phyloP scores from a whole-genome alignment of 2,888 invertebrate species.

The Lithophane semibrunnea region DNA sequence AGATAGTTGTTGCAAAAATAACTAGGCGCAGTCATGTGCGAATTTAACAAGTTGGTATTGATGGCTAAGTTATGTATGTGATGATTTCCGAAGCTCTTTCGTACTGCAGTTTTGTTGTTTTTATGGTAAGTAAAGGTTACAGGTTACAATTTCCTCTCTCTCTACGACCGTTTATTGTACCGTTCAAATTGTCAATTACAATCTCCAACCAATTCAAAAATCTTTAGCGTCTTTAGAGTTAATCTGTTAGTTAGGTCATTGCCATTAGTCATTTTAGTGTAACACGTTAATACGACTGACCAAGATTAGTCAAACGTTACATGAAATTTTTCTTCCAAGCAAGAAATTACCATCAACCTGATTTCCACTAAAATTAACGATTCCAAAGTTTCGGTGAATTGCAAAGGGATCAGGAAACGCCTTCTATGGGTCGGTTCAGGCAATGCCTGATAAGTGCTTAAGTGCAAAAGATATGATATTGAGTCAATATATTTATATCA shows the following conservation, averaged over 20 bases:
- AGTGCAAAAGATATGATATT: neutral
- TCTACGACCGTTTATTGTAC: constrained; percentile 9
- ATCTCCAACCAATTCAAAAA: neutral
- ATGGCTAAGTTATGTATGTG: constrained; percentile 11
- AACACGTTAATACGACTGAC: neutral
- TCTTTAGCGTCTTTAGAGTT: no score
- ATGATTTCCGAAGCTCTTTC: constrained; percentile 1
- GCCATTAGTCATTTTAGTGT: neutral
- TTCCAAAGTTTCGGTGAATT: neutral
- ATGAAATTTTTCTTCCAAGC: neutral
- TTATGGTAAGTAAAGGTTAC: constrained; percentile 30
- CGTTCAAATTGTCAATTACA: constrained; percentile 22
- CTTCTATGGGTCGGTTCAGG: no score
- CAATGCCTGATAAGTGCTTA: neutral
- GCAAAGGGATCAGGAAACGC: neutral
- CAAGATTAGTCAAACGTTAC: neutral
- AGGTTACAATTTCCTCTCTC: constrained; percentile 13
- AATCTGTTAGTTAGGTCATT: no score
- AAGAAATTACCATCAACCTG: neutral
- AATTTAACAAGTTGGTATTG: constrained; percentile 45
- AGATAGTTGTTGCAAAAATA: constrained; percentile 22
- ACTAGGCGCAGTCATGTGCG: constrained; percentile 42
- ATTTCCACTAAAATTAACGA: neutral
- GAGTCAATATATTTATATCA: neutral
- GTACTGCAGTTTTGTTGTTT: neutral